Base-by-base conservation (phyloP, 2,888 invertebrate genomes). In the Polylopha cassiicola region DNA sequence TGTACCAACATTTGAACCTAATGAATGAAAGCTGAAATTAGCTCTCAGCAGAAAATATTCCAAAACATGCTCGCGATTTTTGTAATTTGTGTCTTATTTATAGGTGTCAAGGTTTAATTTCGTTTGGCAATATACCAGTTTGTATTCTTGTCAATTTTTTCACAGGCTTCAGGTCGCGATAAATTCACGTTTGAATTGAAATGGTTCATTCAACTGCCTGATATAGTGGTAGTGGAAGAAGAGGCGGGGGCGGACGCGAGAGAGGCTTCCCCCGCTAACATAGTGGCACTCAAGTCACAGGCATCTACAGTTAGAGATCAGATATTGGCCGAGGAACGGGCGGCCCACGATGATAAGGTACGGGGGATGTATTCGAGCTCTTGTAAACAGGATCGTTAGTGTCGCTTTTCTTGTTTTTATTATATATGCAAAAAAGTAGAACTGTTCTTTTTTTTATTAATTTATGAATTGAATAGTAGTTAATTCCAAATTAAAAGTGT, bases 171-270 rank as follows among this genome's bases (percentile, higher is more conserved):
- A 4, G 93, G 94, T 1, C 89, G 94, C 21, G 95, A 95, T 73
- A 95, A 95, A 70, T 93, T 95, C 62, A 93, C 95, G 3, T 96
- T 95, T 69, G 97, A 97, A 74, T 80, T 95, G 59, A 97, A 97
- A 68, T 97, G 97, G 97, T 95, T 93, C 74, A 94, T 97, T 58
- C 92, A 95, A 1, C 87, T 98, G 7, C 90, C 92, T 50, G 95
- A 96, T 65, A 92, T 95, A 16, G 86, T 89, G 41, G 91, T 95
- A 17, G 86, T 89, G 22, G 91, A 94, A 31, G 89, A 91, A 46
- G 93, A 93, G 55, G 88, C 90, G 18, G 64, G 62, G 32, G 61
- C 54, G 18, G 79, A 76, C 10, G 68, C 78, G 20, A 61, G 79
- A 0, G 85, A 95, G 79, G 88, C 91, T 2, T 91, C 92, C 53